Percentiles rank a stretch among this genome's conserved stretches.
Conservation (phyloP, 2,797 vertebrate species). For the Hydrocynus forskahlii region DNA sequence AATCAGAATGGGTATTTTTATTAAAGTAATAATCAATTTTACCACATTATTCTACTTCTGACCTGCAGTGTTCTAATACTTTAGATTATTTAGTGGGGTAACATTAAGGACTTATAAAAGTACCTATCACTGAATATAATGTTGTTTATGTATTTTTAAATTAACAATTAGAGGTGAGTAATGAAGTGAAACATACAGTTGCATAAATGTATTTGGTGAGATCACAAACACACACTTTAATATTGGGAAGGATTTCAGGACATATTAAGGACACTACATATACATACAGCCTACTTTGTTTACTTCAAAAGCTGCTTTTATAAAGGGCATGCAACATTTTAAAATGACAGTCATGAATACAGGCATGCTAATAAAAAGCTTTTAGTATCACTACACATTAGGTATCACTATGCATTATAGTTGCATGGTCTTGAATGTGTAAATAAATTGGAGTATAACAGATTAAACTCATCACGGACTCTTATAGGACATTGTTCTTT, state of each 20-base stretch:
- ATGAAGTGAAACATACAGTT: slow-evolving; percentile 56
- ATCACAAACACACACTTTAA: slow-evolving; percentile 45
- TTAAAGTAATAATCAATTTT: slow-evolving; percentile 1
- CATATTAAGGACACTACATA: slow-evolving; percentile 27
- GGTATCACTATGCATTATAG: neutral
- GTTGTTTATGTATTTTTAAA: slow-evolving; percentile 13
- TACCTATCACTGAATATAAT: slow-evolving; percentile 65
- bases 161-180: slow-evolving; percentile 43
- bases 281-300: slow-evolving; percentile 21
- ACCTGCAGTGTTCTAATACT: slow-evolving; percentile 46
- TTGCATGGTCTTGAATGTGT: neutral
- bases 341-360: slow-evolving; percentile 4
- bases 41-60: slow-evolving; percentile 41
- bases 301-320: neutral
- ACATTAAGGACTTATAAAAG: slow-evolving; percentile 68
- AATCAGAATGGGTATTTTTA: neutral
- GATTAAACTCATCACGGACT: neutral
- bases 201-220: slow-evolving; percentile 35
- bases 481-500: neutral
- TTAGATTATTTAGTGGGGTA: slow-evolving; percentile 11
- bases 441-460: neutral
- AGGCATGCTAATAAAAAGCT: slow-evolving; percentile 17
- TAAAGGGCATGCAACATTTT: slow-evolving; percentile 11
- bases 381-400: neutral
- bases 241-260: slow-evolving; percentile 25